phyloP scores from a whole-genome alignment of 2,113 vertebrate genomes.

The Nansenia antarctica region DNA sequence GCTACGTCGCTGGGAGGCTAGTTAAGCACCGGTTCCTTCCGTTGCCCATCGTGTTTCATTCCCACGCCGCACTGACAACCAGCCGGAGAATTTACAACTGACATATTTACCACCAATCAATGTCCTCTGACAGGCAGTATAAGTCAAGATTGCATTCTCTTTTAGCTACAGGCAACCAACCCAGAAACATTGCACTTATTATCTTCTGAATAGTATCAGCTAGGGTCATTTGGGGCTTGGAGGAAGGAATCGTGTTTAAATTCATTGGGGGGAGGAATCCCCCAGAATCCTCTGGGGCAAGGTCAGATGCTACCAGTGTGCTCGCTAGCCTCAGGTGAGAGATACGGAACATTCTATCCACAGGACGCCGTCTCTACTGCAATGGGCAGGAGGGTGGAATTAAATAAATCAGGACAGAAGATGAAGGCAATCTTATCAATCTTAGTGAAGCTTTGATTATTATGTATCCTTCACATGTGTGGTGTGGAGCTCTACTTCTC shows the following conservation, averaged over 20 bases:
- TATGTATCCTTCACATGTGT: too few relatives aligned
- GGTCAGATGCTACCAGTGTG: constrained; percentile 41
- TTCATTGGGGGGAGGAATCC: too few relatives aligned
- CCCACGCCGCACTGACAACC: neutral
- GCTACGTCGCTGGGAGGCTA: neutral
- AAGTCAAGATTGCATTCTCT: constrained; percentile 19
- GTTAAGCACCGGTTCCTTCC: neutral
- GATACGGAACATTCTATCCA: neutral
- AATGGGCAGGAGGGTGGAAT: too few relatives aligned
- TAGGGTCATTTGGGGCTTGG: constrained; percentile 20
- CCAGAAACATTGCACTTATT: constrained; percentile 36
- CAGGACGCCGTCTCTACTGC: too few relatives aligned
- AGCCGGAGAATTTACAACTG: neutral
- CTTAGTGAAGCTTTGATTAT: too few relatives aligned
- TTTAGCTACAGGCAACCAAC: constrained; percentile 30
- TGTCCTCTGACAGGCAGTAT: constrained; percentile 32
- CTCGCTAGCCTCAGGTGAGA: neutral
- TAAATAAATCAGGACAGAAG: too few relatives aligned
- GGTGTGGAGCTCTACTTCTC: too few relatives aligned
- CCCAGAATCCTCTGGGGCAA: constrained; percentile 31
- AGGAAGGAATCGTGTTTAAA: constrained; percentile 36
- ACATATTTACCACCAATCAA: constrained; percentile 30
- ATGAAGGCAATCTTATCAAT: too few relatives aligned
- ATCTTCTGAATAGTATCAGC: constrained; percentile 34
- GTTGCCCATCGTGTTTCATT: neutral